Evolutionary conservation across 2,888 invertebrate genomes (phyloP).

Genomic region (Galerucella pusilla): DNA sequence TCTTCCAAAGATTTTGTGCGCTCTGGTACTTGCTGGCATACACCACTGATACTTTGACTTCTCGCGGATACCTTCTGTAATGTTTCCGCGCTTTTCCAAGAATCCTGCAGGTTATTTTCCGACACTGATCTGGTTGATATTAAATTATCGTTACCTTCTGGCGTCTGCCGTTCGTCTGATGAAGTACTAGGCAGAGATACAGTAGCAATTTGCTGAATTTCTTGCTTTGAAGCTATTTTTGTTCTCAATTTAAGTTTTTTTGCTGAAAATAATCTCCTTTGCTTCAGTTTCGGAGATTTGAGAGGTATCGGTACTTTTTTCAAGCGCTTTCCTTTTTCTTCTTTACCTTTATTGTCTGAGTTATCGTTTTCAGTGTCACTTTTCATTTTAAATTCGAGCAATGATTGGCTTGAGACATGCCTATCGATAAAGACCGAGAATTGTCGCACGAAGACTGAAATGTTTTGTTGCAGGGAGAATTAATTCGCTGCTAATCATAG

Average conservation of each 20-base stretch:
- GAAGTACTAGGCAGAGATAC: slow-evolving; percentile 49
- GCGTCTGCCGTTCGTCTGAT: slow-evolving; percentile 52
- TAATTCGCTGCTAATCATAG: slow-evolving; percentile 43
- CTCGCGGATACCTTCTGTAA: slow-evolving; percentile 46
- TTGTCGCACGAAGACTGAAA: slow-evolving; percentile 46
- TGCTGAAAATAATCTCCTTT: slow-evolving; percentile 53
- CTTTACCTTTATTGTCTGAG: slow-evolving; percentile 39
- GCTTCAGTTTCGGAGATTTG: slow-evolving; percentile 50
- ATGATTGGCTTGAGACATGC: slow-evolving; percentile 35
- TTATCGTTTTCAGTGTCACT: slow-evolving; percentile 47
- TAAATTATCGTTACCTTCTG: slow-evolving; percentile 56
- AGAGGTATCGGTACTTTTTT: slow-evolving; percentile 49
- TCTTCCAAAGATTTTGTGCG: slow-evolving; percentile 60
- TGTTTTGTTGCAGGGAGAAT: slow-evolving; percentile 45
- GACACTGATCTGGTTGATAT: slow-evolving; percentile 56
- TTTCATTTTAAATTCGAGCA: slow-evolving; percentile 51
- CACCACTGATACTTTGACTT: slow-evolving; percentile 43
- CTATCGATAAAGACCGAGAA: slow-evolving; percentile 41
- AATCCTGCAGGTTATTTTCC: slow-evolving; percentile 58
- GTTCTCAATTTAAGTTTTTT: slow-evolving; percentile 56
- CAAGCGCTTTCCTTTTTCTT: slow-evolving; percentile 41
- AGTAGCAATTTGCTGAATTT: slow-evolving; percentile 43
- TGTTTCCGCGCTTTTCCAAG: slow-evolving; percentile 57
- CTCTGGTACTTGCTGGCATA: slow-evolving; percentile 44
- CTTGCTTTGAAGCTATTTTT: slow-evolving; percentile 41